Conservation (phyloP, 2,113 vertebrate genomes). For the Siphamia tubifer region DNA sequence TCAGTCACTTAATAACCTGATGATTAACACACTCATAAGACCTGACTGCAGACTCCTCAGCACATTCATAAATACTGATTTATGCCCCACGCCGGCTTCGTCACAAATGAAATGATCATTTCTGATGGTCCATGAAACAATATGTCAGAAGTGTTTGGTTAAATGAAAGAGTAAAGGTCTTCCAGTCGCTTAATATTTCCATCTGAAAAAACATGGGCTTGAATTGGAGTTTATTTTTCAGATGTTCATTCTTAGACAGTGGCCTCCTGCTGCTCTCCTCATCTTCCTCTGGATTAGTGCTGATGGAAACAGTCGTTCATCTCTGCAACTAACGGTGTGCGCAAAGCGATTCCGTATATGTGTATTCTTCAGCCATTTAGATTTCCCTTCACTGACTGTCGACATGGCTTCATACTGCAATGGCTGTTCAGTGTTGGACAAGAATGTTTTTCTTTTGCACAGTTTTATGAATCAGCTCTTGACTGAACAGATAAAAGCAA, state of each 20-base stretch:
- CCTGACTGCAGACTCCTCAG: slow-evolving; percentile 22
- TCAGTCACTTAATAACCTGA: slow-evolving; percentile 44
- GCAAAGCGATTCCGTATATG: not conserved
- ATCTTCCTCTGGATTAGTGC: not conserved
- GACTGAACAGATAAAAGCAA: not conserved
- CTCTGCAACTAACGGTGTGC: not conserved
- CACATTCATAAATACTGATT: slow-evolving; percentile 48
- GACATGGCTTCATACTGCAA: not conserved
- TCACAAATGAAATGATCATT: slow-evolving; percentile 33
- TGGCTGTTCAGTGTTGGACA: not conserved
- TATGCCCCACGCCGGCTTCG: slow-evolving; percentile 3
- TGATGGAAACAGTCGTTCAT: slow-evolving; percentile 9
- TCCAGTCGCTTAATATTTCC: slow-evolving; percentile 21
- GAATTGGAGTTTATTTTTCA: not conserved
- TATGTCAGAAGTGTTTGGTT: slow-evolving; percentile 36
- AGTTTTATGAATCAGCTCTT: not conserved
- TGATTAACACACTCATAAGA: slow-evolving; percentile 48
- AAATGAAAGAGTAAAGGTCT: slow-evolving; percentile 40
- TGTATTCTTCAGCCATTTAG: not conserved
- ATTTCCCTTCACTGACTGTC: not conserved
- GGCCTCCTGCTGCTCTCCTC: not conserved
- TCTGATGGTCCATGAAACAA: slow-evolving; percentile 33
- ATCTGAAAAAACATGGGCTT: not conserved
- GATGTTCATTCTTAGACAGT: not conserved
- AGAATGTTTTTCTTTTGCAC: not conserved